phyloP scores from a whole-genome alignment of 2,888 invertebrate species.

The Pedicia rivosa region DNA sequence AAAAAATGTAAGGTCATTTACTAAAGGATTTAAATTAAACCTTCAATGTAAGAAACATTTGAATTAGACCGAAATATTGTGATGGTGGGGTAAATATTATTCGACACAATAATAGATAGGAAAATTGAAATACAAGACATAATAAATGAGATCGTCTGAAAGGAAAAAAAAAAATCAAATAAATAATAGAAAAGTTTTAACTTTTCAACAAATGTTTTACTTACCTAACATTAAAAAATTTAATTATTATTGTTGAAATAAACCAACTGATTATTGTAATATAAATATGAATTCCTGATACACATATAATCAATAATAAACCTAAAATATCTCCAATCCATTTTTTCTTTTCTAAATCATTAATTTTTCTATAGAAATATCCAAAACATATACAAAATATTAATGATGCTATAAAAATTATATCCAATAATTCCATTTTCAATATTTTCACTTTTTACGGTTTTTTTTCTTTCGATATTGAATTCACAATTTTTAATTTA shows the following conservation, averaged over 20 bases:
- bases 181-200: too few relatives aligned
- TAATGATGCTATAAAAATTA: neutral
- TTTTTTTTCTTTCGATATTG: too few relatives aligned
- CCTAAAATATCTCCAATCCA: slow-evolving; percentile 1
- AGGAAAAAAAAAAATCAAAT: too few relatives aligned
- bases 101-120: slow-evolving; percentile 81
- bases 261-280: neutral
- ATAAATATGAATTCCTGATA: slow-evolving; percentile 1
- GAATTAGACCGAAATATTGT: slow-evolving; percentile 78
- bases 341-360: neutral
- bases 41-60: slow-evolving; percentile 84
- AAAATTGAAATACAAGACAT: slow-evolving; percentile 69
- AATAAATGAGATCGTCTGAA: slow-evolving; percentile 45
- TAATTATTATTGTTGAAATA: neutral
- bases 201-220: too few relatives aligned
- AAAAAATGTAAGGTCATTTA: too few relatives aligned
- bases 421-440: neutral
- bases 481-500: too few relatives aligned
- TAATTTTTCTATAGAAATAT: neutral
- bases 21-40: slow-evolving; percentile 29
- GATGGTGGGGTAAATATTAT: slow-evolving; percentile 64
- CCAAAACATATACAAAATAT: slow-evolving; percentile 1
- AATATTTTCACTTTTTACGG: too few relatives aligned
- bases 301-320: neutral
- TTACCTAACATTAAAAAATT: neutral